These are phyloP conservation scores for Hyles euphorbiae DNA, from an alignment of 1,140 invertebrate species.

Conservation along the genomic window DNA sequence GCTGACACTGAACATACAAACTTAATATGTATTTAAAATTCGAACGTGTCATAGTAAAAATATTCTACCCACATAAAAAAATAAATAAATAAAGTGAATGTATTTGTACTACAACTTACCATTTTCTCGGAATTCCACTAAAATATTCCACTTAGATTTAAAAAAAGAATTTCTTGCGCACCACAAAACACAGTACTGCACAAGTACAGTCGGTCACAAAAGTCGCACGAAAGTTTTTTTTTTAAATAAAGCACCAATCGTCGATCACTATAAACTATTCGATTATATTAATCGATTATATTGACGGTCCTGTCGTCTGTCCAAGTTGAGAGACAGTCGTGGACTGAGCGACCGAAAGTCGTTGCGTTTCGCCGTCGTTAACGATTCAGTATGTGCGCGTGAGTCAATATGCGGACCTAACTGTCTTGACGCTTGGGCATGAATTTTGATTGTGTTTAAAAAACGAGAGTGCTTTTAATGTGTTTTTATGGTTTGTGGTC, in stretches of 20 bases:
- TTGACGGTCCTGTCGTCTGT: conserved; percentile 61
- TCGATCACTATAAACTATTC: conserved; percentile 31
- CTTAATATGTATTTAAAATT: not conserved
- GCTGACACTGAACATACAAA: too few species aligned
- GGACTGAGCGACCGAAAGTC: conserved; percentile 61
- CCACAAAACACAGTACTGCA: conserved; percentile 45
- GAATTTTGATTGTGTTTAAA: conserved; percentile 62
- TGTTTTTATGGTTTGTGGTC: conserved; percentile 2
- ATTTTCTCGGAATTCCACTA: conserved; percentile 36
- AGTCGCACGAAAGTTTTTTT: conserved; percentile 18
- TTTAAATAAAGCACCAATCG: conserved; percentile 23
- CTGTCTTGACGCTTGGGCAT: conserved; percentile 60
- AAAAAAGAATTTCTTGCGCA: conserved; percentile 27
- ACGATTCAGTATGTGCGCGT: conserved; percentile 48
- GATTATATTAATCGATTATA: conserved; percentile 8
- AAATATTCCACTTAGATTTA: conserved; percentile 31
- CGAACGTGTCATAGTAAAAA: not conserved
- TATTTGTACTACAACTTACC: conserved; percentile 30
- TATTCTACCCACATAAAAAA: not conserved
- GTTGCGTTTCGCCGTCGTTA: conserved; percentile 41
- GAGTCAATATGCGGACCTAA: conserved; percentile 48
- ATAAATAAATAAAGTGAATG: conserved; percentile 7
- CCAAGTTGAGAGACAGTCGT: conserved; percentile 52
- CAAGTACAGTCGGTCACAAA: conserved; percentile 45
- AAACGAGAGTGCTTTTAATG: conserved; percentile 55